Percentiles rank a stretch among this genome's conserved stretches.
Conservation (phyloP, 2,888 invertebrate genomes). For the Coronaproctus castanopsis region DNA sequence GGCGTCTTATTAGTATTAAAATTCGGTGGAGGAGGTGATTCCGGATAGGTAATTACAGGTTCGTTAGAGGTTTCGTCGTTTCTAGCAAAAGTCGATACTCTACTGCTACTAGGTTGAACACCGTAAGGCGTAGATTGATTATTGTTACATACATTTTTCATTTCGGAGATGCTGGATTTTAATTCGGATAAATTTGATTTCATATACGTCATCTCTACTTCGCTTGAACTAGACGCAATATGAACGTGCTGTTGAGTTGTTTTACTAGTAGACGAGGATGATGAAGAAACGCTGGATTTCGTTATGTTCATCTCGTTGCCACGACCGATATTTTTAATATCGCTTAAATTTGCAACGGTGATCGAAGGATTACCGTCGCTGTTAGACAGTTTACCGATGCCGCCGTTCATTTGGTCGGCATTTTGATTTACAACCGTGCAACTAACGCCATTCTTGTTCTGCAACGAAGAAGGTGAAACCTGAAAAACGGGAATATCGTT, state of each 20-base stretch:
- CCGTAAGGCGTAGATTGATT: slow-evolving; percentile 1
- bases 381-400: neutral
- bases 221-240: slow-evolving; percentile 26
- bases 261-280: slow-evolving; percentile 26
- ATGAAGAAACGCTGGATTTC: slow-evolving; percentile 22
- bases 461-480: neutral
- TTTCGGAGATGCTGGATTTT: slow-evolving; percentile 64
- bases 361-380: neutral
- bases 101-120: neutral
- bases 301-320: neutral
- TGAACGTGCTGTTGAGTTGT: slow-evolving; percentile 32
- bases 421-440: neutral
- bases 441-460: neutral
- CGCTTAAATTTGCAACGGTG: neutral
- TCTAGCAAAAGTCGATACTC: neutral
- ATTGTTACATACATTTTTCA: slow-evolving; percentile 42
- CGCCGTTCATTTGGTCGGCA: neutral
- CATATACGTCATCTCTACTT: slow-evolving; percentile 60
- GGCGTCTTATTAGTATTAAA: neutral
- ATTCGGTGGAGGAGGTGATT: slow-evolving; percentile 10
- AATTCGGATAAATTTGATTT: slow-evolving; percentile 58
- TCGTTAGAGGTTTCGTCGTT: slow-evolving; percentile 3
- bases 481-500: neutral
- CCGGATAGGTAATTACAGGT: slow-evolving; percentile 13
- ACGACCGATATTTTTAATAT: neutral